Evolutionary conservation across 1,140 invertebrate species (phyloP).

Genomic region (Cylas formicarius): DNA sequence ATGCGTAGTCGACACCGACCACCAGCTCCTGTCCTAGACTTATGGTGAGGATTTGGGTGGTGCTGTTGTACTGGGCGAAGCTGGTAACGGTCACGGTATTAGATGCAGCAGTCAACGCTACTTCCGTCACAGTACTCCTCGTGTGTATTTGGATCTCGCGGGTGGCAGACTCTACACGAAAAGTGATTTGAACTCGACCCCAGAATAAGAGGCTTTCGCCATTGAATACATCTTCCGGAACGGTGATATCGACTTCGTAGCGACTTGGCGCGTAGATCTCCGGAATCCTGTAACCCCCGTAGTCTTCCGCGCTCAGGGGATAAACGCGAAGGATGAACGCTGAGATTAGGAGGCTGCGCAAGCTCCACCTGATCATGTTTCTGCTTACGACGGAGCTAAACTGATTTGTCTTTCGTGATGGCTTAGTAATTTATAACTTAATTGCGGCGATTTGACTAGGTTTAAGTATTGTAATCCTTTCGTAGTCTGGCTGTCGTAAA

Average conservation of each 20-base stretch:
- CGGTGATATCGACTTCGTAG: not conserved
- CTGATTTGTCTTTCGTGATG: too few relatives aligned
- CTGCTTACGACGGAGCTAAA: too few relatives aligned
- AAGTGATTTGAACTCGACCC: conserved; percentile 2
- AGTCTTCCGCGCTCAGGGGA: not conserved
- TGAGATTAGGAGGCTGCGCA: too few relatives aligned
- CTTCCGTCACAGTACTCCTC: not conserved
- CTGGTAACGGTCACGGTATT: not conserved
- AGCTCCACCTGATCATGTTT: too few relatives aligned
- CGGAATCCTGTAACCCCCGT: conserved; percentile 5
- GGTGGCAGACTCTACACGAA: not conserved
- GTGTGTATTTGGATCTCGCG: conserved; percentile 1
- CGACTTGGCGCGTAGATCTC: not conserved
- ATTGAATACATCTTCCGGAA: not conserved
- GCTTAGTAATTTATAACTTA: too few relatives aligned
- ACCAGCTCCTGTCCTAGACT: not conserved
- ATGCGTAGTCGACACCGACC: not conserved
- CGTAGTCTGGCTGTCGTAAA: too few relatives aligned
- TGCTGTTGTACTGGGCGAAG: not conserved
- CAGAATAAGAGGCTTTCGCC: not conserved
- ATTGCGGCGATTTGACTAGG: too few relatives aligned
- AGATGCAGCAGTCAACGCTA: not conserved
- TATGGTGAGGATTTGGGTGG: conserved; percentile 2
- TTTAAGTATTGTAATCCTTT: too few relatives aligned
- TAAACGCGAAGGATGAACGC: too few relatives aligned